Evolutionary conservation across 2,888 invertebrate genomes (phyloP), one percentile per base, ranked within the genome.

Genomic region (Cataglyphis cursor): DNA sequence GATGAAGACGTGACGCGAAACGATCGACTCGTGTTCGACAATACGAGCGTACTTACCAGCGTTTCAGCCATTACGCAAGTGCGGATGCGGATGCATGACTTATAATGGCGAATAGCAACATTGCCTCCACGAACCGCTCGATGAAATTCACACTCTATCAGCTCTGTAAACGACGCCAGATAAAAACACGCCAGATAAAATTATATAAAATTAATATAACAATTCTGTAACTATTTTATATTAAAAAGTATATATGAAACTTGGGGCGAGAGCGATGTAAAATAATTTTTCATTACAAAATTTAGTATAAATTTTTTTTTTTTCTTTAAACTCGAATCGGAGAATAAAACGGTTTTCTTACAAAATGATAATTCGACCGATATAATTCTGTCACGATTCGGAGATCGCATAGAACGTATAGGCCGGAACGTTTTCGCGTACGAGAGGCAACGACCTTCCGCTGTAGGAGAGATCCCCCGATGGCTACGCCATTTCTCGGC

Each of bases 1-100:
- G 83, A 89, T 88, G 86, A 89, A 89, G 89, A 88, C 82, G 88
- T 85, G 89, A 85, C 86, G 84, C 82, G 78, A 75, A 86, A 84
- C 82, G 89, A 89, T 89, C 89, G 89, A 82, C 84, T 66, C 84
- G 70, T 48, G 57, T 81, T 24, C 78, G 82, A 89, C 89, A 84
- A 89, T 86, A 81, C 57, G 65, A 59, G 44, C 38, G 86, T 78
- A 74, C 87, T 82, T 83, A 75, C 64, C 68, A 35, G 57, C 75
- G 72, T 90, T 87, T 87, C 89, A 35, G 78, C 88, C 90, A 88
- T 86, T 65, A 68, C 70, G 62, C 59, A 21, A 21, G 18, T 12
- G 15, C 41, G 28, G 28, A 38, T 41, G 18, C 54, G 41, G 41
- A 54, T 28, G 28, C 41, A 6, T 6, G 54, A 41, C 51, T 38